A percentile compares a stretch with the other conserved stretches of the same genome.
Evolutionary conservation across 37 sponge, comb jelly and placozoan species (phyloP).

Genomic region (Diacarnus erythraeanus): DNA sequence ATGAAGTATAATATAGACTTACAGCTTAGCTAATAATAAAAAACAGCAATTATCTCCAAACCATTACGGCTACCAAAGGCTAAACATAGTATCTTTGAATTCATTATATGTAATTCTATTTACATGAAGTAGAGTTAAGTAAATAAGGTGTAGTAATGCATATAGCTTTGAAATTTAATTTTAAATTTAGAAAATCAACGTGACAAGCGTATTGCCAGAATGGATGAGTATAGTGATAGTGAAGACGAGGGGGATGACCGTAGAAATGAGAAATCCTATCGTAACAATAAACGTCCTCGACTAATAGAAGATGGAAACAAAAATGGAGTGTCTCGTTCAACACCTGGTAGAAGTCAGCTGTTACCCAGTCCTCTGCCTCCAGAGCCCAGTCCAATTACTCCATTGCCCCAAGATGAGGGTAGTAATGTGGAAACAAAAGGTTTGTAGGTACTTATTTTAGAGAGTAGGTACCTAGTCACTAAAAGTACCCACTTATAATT

Average conservation of each 20-base stretch:
- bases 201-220: slow-evolving; percentile 77
- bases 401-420: slow-evolving; percentile 27
- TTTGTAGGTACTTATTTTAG: neutral
- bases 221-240: slow-evolving; percentile 88
- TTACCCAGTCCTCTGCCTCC: slow-evolving; percentile 60
- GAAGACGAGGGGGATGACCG: slow-evolving; percentile 87
- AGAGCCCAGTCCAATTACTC: slow-evolving; percentile 71
- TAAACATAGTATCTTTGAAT: no score
- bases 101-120: no score
- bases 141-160: no score
- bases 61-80: no score
- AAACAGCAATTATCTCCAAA: no score
- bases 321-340: neutral
- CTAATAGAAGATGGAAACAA: slow-evolving; percentile 15
- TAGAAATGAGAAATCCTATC: slow-evolving; percentile 35
- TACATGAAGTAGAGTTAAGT: no score
- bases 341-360: neutral
- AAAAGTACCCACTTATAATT: no score
- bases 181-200: slow-evolving; percentile 67
- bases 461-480: neutral
- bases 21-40: no score
- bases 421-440: neutral
- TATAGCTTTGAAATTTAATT: no score
- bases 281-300: slow-evolving; percentile 28
- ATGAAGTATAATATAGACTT: no score